phyloP scores from a whole-genome alignment of 2,888 invertebrate species.

The Tortrix viridana region DNA sequence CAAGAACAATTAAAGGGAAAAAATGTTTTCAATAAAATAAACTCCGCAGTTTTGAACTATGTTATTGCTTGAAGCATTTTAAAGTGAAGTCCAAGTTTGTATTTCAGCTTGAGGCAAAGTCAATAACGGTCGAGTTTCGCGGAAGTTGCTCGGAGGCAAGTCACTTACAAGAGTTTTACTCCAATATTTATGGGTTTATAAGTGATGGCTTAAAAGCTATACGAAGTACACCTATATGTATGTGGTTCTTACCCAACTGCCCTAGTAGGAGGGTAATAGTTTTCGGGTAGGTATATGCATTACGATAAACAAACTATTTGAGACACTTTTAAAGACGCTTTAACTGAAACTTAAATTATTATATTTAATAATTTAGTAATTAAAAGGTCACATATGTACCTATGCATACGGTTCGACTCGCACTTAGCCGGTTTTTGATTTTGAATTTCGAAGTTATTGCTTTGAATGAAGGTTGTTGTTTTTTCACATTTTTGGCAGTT shows the following conservation, averaged over 20 bases:
- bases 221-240: neutral
- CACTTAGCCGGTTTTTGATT: too few species aligned
- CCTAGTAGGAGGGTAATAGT: too few species aligned
- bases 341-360: too few species aligned
- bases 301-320: too few species aligned
- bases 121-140: constrained; percentile 30
- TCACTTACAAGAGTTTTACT: constrained; percentile 30
- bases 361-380: too few species aligned
- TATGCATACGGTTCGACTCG: too few species aligned
- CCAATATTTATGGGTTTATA: constrained; percentile 28
- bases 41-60: neutral
- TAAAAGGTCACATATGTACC: too few species aligned
- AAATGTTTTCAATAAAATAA: neutral
- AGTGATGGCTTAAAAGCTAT: constrained; percentile 14
- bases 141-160: constrained; percentile 23
- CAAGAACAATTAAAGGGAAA: neutral
- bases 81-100: constrained; percentile 19
- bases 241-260: neutral
- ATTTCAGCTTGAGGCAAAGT: constrained; percentile 29
- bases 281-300: too few species aligned
- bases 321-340: too few species aligned
- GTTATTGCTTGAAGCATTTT: constrained; percentile 18
- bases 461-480: too few species aligned
- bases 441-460: too few species aligned
- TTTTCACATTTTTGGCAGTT: too few species aligned